phyloP scores from a whole-genome alignment of 2,888 invertebrate genomes.

The Himalopsyche tibetana region DNA sequence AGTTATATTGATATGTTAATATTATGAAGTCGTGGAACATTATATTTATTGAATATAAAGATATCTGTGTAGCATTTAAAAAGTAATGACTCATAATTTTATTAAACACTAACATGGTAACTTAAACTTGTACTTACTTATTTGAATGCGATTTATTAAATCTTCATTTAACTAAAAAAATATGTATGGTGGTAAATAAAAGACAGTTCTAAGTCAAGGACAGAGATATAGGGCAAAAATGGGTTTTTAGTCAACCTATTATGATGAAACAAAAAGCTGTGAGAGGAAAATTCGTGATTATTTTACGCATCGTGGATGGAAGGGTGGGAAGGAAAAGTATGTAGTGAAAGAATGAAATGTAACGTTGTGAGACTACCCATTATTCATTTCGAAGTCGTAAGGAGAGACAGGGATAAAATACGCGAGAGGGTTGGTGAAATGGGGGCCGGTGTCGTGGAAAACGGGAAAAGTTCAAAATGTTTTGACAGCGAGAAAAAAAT shows the following conservation, averaged over 20 bases:
- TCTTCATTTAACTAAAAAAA: too few species aligned
- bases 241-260: neutral
- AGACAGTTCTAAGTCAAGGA: neutral
- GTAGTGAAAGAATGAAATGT: neutral
- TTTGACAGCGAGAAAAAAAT: neutral
- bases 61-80: too few species aligned
- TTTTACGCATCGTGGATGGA: neutral
- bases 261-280: neutral
- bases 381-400: neutral
- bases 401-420: neutral
- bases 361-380: neutral
- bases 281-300: neutral
- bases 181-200: neutral
- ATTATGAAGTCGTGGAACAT: too few species aligned
- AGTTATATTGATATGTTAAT: too few species aligned
- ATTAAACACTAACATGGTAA: too few species aligned
- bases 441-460: neutral
- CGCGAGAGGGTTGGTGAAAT: neutral
- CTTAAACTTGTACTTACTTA: too few species aligned
- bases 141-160: too few species aligned
- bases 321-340: too few species aligned
- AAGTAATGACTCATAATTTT: too few species aligned
- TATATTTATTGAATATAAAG: too few species aligned
- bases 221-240: neutral
- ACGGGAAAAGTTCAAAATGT: neutral